Evolutionary conservation across 2,888 invertebrate genomes (phyloP), one percentile per base, ranked within the genome.

Genomic region (Dendrolimus houi): DNA sequence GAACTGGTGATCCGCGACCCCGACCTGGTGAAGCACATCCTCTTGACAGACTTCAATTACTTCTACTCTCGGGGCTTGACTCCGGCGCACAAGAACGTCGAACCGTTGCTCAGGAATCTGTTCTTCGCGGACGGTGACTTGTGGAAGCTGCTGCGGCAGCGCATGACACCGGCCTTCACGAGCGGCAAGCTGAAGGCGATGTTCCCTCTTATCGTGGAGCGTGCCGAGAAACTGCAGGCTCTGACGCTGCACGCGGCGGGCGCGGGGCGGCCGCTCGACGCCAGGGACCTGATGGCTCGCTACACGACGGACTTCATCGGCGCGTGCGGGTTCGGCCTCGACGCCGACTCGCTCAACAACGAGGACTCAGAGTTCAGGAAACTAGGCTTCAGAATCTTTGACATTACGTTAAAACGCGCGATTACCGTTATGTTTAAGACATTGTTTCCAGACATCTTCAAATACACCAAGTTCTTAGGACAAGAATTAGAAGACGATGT

Each of bases 291-390:
- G 54, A 82, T 84, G 81, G 83, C 83, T 14, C 71, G 83, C 8
- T 83, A 79, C 66, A 82, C 82, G 54, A 83, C 78, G 10, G 83
- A 83, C 62, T 81, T 83, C 63, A 83, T 83, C 59, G 83, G 83
- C 55, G 79, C 83, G 52, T 80, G 81, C 58, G 83, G 80, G 13
- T 83, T 83, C 58, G 83, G 84, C 0, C 70, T 83, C 54, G 80
- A 84, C 13, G 72, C 77, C 0, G 76, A 83, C 59, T 78, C 81
- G 0, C 72, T 84, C 14, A 75, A 71, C 52, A 74, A 81, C 0
- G 81, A 83, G 6, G 58, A 77, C 2, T 83, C 83, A 0, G 70
- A 69, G 0, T 83, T 83, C 62, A 71, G 79, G 42, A 72, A 77
- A 59, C 73, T 84, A 0, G 84, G 80, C 1, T 63, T 60, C 0